Conservation (phyloP, 2,888 invertebrate genomes). For the Mongoloraphidia duomilia region DNA sequence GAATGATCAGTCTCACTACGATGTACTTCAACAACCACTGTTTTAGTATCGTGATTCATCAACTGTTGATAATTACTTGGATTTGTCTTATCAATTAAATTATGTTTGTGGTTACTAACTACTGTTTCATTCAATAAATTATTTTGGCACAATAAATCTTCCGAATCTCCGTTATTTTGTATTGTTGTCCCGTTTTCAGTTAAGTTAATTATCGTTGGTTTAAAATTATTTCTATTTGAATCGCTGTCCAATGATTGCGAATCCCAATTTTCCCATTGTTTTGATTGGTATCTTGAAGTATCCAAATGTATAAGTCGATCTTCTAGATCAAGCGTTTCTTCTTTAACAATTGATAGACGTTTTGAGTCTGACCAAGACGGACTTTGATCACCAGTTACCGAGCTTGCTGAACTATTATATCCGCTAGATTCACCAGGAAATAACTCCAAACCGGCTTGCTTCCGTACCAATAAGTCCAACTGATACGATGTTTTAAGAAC, state of each 20-base stretch:
- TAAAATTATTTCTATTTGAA: slow-evolving; percentile 36
- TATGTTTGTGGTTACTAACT: slow-evolving; percentile 12
- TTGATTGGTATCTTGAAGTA: slow-evolving; percentile 29
- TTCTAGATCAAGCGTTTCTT: slow-evolving; percentile 49
- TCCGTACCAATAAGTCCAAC: slow-evolving; percentile 60
- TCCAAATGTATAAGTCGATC: slow-evolving; percentile 30
- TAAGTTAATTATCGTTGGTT: slow-evolving; percentile 58
- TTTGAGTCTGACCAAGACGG: slow-evolving; percentile 51
- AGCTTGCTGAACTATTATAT: slow-evolving; percentile 73
- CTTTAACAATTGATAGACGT: slow-evolving; percentile 57
- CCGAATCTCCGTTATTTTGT: slow-evolving; percentile 35
- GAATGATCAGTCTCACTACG: slow-evolving; percentile 30
- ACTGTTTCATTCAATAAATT: slow-evolving; percentile 4
- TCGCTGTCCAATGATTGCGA: slow-evolving; percentile 34
- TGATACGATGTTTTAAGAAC: slow-evolving; percentile 66
- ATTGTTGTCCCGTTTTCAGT: slow-evolving; percentile 58
- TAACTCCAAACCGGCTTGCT: slow-evolving; percentile 63
- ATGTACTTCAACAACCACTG: slow-evolving; percentile 66
- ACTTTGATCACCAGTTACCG: slow-evolving; percentile 60
- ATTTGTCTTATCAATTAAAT: slow-evolving; percentile 29
- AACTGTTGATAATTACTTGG: slow-evolving; percentile 21
- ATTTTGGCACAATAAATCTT: slow-evolving; percentile 24
- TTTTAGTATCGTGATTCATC: slow-evolving; percentile 41
- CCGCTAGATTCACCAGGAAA: slow-evolving; percentile 73
- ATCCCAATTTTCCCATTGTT: slow-evolving; percentile 44